Evolutionary conservation across 2,888 invertebrate genomes (phyloP).

Genomic region (Xestia c-nigrum): DNA sequence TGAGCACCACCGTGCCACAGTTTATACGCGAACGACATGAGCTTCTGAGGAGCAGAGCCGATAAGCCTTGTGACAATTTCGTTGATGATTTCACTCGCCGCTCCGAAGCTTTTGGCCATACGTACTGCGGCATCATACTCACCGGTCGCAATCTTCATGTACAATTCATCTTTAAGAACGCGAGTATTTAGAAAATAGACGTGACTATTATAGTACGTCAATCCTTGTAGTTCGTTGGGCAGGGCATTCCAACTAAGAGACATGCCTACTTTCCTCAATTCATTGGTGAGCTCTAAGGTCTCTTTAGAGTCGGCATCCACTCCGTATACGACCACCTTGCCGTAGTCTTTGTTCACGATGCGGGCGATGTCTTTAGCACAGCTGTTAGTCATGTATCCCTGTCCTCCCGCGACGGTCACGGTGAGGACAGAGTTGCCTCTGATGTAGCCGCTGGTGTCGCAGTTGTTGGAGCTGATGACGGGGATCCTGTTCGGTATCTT

Average conservation of each 20-base stretch:
- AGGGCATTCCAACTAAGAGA: slow-evolving; percentile 57
- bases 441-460: slow-evolving; percentile 72
- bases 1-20: slow-evolving; percentile 63
- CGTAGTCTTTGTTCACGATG: slow-evolving; percentile 66
- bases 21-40: slow-evolving; percentile 66
- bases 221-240: slow-evolving; percentile 54
- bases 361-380: slow-evolving; percentile 72
- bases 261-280: slow-evolving; percentile 58
- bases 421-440: slow-evolving; percentile 67
- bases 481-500: slow-evolving; percentile 76
- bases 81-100: slow-evolving; percentile 40
- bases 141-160: slow-evolving; percentile 50
- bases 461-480: slow-evolving; percentile 66
- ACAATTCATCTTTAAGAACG: slow-evolving; percentile 57
- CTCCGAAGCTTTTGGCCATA: slow-evolving; percentile 53
- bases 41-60: slow-evolving; percentile 49
- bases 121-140: slow-evolving; percentile 64
- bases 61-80: slow-evolving; percentile 56
- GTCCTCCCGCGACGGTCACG: slow-evolving; percentile 69
- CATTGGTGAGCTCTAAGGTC: slow-evolving; percentile 59
- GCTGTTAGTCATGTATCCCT: slow-evolving; percentile 65
- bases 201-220: slow-evolving; percentile 66
- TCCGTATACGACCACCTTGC: slow-evolving; percentile 70
- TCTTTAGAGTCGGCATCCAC: slow-evolving; percentile 56
- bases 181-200: slow-evolving; percentile 64